Conservation (phyloP, 2,113 vertebrate species). For the Ictidomys tridecemlineatus region DNA sequence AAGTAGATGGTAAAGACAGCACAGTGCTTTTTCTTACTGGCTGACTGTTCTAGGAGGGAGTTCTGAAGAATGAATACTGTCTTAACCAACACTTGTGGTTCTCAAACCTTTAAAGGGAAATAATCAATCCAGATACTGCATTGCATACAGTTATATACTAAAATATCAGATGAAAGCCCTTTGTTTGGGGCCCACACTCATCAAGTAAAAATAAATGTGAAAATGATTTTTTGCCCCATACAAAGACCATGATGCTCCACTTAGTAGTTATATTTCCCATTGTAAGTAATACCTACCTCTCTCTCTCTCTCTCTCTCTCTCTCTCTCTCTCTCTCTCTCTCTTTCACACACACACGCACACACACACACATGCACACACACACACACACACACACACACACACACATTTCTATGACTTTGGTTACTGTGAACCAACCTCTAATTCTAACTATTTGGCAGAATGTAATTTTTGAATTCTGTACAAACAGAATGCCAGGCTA, state of each 20-base stretch:
- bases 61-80: neutral
- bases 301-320: neutral
- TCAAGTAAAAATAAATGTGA: neutral
- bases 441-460: neutral
- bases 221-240: neutral
- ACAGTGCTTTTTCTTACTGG: neutral
- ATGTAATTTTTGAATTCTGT: neutral
- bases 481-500: neutral
- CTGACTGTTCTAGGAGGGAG: neutral
- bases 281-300: neutral
- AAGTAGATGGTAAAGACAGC: neutral
- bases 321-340: neutral
- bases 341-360: neutral
- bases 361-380: neutral
- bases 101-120: neutral
- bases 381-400: neutral
- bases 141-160: neutral
- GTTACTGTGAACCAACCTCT: neutral
- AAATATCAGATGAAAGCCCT: constrained; percentile 18
- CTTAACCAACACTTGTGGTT: neutral
- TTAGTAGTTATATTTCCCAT: neutral
- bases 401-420: neutral
- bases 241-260: neutral
- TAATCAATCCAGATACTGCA: neutral
- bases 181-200: neutral